Conservation (phyloP, 2,113 vertebrate species). For the Aegithalos caudatus region DNA sequence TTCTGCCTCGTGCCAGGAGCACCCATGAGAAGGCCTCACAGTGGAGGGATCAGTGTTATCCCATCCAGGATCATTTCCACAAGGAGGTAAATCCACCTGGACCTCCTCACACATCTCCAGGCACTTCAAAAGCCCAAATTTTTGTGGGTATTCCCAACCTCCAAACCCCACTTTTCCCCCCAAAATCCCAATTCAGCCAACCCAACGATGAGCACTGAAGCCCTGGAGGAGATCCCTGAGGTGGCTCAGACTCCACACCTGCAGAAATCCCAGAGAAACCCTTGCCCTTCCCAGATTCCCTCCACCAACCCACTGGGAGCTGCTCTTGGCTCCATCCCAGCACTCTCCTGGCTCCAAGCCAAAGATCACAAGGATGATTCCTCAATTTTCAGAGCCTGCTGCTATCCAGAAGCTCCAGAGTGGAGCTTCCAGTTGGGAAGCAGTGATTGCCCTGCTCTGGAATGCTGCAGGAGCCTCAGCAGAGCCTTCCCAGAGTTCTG, state of each 20-base stretch:
- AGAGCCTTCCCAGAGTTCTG: not conserved
- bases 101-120: fast-evolving
- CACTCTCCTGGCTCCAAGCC: fast-evolving
- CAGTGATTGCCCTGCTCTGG: not conserved
- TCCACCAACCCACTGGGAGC: fast-evolving
- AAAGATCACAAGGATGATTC: not conserved
- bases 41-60: fast-evolving
- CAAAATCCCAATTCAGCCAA: not conserved
- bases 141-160: not conserved
- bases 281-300: not conserved
- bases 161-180: not conserved
- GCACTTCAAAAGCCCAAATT: not conserved
- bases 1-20: not conserved
- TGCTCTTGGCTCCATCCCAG: not conserved
- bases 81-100: not conserved
- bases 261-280: not conserved
- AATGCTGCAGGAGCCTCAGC: not conserved
- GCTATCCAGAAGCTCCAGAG: not conserved
- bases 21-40: fast-evolving
- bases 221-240: not conserved
- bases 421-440: not conserved
- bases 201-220: fast-evolving
- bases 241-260: not conserved
- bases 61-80: fast-evolving
- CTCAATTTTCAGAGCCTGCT: not conserved